phyloP scores from a whole-genome alignment of 2,113 vertebrate genomes.

The Prolemur simus region DNA sequence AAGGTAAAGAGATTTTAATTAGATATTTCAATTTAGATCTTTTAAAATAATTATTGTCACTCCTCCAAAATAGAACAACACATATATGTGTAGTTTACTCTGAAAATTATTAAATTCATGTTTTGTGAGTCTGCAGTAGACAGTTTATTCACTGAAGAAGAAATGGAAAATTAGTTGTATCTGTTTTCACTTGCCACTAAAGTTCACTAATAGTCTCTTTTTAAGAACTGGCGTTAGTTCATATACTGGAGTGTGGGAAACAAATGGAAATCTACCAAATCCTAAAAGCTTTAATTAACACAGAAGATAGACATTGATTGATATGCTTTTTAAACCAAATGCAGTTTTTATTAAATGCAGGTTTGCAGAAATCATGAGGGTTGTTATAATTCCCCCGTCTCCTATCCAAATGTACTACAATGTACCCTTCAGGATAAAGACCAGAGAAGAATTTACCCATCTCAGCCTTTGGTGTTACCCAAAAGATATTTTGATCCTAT shows the following conservation, averaged over 20 bases:
- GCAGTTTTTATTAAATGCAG: not conserved
- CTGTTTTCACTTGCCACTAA: not conserved
- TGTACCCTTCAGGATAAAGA: not conserved
- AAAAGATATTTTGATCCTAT: not conserved
- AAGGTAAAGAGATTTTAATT: conserved; percentile 26
- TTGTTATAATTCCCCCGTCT: not conserved
- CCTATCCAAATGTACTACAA: not conserved
- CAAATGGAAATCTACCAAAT: not conserved
- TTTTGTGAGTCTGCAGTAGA: not conserved
- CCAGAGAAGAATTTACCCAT: not conserved
- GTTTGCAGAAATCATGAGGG: not conserved
- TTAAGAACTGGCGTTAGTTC: not conserved
- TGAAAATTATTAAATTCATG: not conserved
- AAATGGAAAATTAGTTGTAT: not conserved
- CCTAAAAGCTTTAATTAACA: not conserved
- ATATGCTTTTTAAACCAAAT: not conserved
- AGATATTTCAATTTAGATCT: conserved; percentile 9
- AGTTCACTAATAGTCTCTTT: not conserved
- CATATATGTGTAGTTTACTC: not conserved
- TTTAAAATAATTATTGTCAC: not conserved
- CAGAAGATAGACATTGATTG: not conserved
- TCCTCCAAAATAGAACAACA: not conserved
- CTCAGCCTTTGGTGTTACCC: not conserved
- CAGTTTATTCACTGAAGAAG: not conserved
- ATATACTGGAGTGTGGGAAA: not conserved